Base-by-base conservation (phyloP, 2,797 vertebrate species). In the Sparus aurata region DNA sequence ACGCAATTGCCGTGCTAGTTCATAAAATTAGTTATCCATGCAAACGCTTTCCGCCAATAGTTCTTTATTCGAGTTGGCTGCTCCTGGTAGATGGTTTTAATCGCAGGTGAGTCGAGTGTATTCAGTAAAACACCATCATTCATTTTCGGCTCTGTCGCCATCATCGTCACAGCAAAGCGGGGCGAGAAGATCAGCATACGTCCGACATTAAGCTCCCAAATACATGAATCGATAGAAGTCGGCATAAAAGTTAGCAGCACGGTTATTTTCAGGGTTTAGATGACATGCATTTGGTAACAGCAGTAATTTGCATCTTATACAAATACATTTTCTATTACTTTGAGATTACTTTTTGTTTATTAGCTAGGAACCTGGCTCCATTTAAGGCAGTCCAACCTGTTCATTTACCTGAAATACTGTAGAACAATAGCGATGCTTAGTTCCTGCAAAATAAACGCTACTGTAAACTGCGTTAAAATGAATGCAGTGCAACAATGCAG, bases 1-100 rank as follows among this genome's bases (percentile, higher is more conserved):
- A 93, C 86, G 85, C 86, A 87, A 87, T 88, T 83, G 85, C 90
- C 74, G 73, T 87, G 90, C 82, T 88, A 89, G 74, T 93, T 92
- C 87, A 85, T 83, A 89, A 92, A 91, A 91, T 77, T 58, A 77
- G 83, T 87, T 85, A 82, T 87, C 83, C 85, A 50, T 75, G 88
- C 88, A 75, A 91, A 87, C 45, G 57, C 79, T 67, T 20, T 71
- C 67, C 50, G 34, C 27, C 69, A 22, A 6, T 27, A 49, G 64
- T 15, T 20, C 45, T 55, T 73, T 73, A 70, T 67, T 70, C 9
- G 63, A 57, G n/a, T 22, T 41, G 13, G 46, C 12, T 49, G 25
- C 22, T 52, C n/a, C n/a, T 53, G 52, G 3, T 53, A 54, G 27
- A 25, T 9, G 27, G 20, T 52, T 69, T 57, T 18, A 74, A 73